A percentile compares a stretch with the other conserved stretches of the same genome.
Conservation (phyloP, 2,888 invertebrate genomes). For the Nasonovia ribisnigri region DNA sequence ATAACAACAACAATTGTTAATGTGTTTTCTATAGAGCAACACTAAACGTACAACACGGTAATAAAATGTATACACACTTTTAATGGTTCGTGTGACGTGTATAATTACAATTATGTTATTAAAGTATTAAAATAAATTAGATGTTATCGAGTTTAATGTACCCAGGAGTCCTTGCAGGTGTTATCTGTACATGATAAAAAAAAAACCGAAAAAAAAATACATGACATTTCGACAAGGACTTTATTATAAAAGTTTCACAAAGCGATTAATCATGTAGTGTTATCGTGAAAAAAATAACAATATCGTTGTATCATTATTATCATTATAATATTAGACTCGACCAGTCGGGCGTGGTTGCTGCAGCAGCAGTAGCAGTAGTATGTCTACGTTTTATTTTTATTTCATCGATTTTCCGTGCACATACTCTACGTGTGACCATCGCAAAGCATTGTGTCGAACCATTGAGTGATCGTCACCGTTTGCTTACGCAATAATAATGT, state of each 20-base stretch:
- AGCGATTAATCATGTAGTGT: slow-evolving; percentile 32
- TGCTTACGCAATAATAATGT: not conserved
- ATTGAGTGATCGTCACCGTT: not conserved
- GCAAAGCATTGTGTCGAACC: not conserved
- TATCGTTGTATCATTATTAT: not conserved
- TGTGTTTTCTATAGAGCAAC: not conserved
- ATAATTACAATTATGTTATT: not conserved
- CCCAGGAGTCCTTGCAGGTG: not conserved
- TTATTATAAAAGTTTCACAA: not conserved
- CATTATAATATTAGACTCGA: not conserved
- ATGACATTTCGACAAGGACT: slow-evolving; percentile 8
- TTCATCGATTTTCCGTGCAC: not conserved
- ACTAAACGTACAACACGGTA: not conserved
- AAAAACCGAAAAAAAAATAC: not conserved
- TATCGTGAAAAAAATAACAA: not conserved
- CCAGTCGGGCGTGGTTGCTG: not conserved
- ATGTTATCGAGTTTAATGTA: not conserved
- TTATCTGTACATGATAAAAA: not conserved
- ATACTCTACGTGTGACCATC: not conserved
- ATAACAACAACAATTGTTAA: not conserved
- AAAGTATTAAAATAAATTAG: slow-evolving; percentile 4
- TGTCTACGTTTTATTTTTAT: not conserved
- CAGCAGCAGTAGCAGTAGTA: not conserved
- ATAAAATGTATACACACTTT: not conserved
- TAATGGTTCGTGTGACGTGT: not conserved